Percentiles rank a stretch among this genome's conserved stretches.
Evolutionary conservation across 2,888 invertebrate species (phyloP).

Genomic region (Syritta pipiens): DNA sequence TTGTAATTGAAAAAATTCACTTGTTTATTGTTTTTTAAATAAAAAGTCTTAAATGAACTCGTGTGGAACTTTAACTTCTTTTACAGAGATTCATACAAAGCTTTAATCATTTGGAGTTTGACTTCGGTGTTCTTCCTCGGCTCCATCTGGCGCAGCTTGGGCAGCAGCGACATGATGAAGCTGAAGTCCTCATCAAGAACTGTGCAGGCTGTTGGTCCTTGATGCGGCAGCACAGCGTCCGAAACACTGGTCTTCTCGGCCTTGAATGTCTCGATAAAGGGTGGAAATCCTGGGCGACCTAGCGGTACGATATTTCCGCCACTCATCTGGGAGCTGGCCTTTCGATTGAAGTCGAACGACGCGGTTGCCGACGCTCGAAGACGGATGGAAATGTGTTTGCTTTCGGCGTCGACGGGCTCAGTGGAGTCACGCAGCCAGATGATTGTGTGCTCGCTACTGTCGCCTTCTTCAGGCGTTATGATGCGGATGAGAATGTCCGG

Average conservation of each 20-base stretch:
- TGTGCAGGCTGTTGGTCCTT: neutral
- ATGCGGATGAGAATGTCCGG: neutral
- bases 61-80: neutral
- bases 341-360: neutral
- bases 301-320: too few species aligned
- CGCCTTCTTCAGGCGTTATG: neutral
- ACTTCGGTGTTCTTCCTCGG: neutral
- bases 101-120: neutral
- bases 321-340: too few species aligned
- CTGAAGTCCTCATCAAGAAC: neutral
- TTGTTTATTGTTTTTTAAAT: neutral
- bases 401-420: neutral
- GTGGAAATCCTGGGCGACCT: too few species aligned
- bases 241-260: too few species aligned
- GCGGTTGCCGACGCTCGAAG: neutral
- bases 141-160: neutral
- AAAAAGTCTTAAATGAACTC: neutral
- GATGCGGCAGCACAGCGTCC: neutral
- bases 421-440: neutral
- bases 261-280: too few species aligned
- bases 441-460: neutral
- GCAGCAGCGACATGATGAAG: constrained; percentile 11
- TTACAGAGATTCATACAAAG: neutral
- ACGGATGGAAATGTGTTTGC: neutral
- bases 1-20: too few species aligned